These are phyloP conservation scores for Criorhina ranunculi DNA, from an alignment of 2,888 invertebrate genomes.

Conservation along the genomic window DNA sequence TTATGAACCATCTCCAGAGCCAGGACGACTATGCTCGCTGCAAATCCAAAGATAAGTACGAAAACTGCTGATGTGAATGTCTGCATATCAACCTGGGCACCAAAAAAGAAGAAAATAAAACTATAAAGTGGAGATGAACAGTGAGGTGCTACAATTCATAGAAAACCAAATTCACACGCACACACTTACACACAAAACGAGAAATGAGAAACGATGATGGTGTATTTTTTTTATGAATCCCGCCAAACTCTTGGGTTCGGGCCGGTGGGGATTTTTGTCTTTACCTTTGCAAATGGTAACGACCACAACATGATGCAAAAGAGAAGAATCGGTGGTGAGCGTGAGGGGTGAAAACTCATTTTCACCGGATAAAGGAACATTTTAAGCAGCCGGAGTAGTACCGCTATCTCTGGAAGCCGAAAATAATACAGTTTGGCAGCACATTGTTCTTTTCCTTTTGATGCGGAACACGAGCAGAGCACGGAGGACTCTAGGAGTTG, in stretches of 20 bases:
- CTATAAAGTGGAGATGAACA: slow-evolving; percentile 65
- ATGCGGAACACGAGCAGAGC: slow-evolving; percentile 13
- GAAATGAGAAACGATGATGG: slow-evolving; percentile 70
- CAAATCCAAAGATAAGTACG: slow-evolving; percentile 85
- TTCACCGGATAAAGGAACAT: slow-evolving; percentile 69
- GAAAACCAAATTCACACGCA: slow-evolving; percentile 63
- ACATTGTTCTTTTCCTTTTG: slow-evolving; percentile 44
- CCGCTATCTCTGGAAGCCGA: slow-evolving; percentile 24
- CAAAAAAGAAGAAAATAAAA: slow-evolving; percentile 78
- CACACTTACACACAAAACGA: slow-evolving; percentile 13
- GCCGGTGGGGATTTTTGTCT: slow-evolving; percentile 43
- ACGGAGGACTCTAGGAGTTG: slow-evolving; percentile 24
- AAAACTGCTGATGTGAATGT: slow-evolving; percentile 87
- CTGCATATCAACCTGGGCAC: slow-evolving; percentile 85
- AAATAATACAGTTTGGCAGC: slow-evolving; percentile 63
- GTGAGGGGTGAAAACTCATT: slow-evolving; percentile 69
- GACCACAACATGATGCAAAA: slow-evolving; percentile 70
- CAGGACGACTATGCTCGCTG: slow-evolving; percentile 81
- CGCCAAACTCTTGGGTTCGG: slow-evolving; percentile 1
- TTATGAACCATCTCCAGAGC: slow-evolving; percentile 80
- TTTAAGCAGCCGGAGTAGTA: slow-evolving; percentile 37
- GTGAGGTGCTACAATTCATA: slow-evolving; percentile 72
- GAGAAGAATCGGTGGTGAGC: slow-evolving; percentile 27
- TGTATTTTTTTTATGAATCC: slow-evolving; percentile 21
- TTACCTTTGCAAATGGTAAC: slow-evolving; percentile 70